A percentile compares a stretch with the other conserved stretches of the same genome.
These are phyloP conservation scores for Brachymystax lenok DNA, from an alignment of 2,797 vertebrate genomes.

Conservation along the genomic window DNA sequence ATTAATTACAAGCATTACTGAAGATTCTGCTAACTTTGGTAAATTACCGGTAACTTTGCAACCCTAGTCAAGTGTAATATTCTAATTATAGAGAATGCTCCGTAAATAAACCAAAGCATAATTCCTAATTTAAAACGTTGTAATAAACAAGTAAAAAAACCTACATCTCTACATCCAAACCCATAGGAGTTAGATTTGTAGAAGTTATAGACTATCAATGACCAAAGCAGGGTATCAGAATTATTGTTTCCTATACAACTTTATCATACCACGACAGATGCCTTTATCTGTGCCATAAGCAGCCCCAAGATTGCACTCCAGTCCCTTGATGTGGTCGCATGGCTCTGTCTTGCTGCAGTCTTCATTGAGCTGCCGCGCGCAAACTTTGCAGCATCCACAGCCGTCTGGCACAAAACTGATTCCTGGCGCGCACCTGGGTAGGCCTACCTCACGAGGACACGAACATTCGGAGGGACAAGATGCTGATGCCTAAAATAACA, in stretches of 20 bases:
- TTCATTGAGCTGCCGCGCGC: slow-evolving; percentile 88
- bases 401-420: slow-evolving; percentile 79
- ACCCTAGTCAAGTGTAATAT: no score
- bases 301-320: slow-evolving; percentile 91
- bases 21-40: no score
- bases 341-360: slow-evolving; percentile 85
- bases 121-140: no score
- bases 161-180: no score
- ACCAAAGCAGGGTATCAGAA: no score
- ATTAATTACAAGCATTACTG: no score
- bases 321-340: slow-evolving; percentile 88
- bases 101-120: no score
- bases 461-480: slow-evolving; percentile 79
- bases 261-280: slow-evolving; percentile 87
- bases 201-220: no score
- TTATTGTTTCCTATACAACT: not conserved
- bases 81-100: no score
- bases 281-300: slow-evolving; percentile 77
- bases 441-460: slow-evolving; percentile 75
- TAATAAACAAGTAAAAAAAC: no score
- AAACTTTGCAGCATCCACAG: slow-evolving; percentile 89
- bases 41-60: no score
- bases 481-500: slow-evolving; percentile 72
- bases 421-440: slow-evolving; percentile 79
- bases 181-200: no score